Evolutionary conservation across 2,113 vertebrate species (phyloP), one percentile per base, ranked within the genome.

Genomic region (Thamnophis sirtalis): DNA sequence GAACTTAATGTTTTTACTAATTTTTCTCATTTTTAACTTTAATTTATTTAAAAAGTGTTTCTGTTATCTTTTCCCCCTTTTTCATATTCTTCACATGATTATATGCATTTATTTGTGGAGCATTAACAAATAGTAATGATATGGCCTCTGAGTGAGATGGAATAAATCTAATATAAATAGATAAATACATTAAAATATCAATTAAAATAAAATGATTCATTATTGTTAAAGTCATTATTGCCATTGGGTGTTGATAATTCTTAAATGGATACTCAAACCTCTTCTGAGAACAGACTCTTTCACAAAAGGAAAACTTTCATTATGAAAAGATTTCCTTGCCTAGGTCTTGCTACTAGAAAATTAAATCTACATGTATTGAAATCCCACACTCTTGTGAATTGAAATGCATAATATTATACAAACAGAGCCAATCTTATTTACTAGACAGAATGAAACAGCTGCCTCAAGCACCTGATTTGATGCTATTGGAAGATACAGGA

Each of bases 251-350:
- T 3, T 80, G 73, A 80, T 80, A 43, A 80, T 80, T 80, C 17
- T 21, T 80, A 43, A 80, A 80, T 80, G 17, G 9, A 58, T 90
- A 15, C 53, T 38, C 56, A 86, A 38, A 13, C 49, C n/a, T 9
- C 2, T 58, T 33, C 21, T 60, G 73, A 22, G 38, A 84, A 58
- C 11, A 13, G 17, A 7, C 9, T 11, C 11, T 38, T 53, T 87
- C 58, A 86, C 22, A 19, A 87, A 22, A 0, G 1, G 0, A 5
- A 55, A 0, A 15, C 55, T n/a, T 58, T 28, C 11, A 4, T 50
- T 33, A 63, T 3, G 19, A 60, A n/a, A 90, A 11, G 53, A 50
- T 50, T 91, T 86, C 56, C 63, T 10, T 87, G 19, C 15, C 55
- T 48, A 49, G 28, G 53, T 1, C n/a, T n/a, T 68, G 50, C 5